Base-by-base conservation (phyloP, 2,797 vertebrate species). In the Thunnus albacares region DNA sequence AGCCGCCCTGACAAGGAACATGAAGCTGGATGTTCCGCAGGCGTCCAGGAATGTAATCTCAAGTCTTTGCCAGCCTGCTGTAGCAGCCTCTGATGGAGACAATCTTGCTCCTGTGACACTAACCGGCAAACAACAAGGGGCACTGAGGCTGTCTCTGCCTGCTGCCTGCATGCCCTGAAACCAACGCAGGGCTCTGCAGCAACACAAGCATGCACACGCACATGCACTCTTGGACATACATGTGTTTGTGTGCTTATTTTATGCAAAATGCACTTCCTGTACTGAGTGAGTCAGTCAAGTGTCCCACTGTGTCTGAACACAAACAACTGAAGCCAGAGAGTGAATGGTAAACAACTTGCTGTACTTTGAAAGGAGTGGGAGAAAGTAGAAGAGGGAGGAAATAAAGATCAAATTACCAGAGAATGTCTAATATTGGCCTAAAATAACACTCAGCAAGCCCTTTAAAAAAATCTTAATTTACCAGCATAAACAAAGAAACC, bases 1-100 rank as follows among this genome's bases (percentile, higher is more conserved):
- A 71, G 26, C 70, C 5, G 59, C 70, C 67, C 67, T 61, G 59
- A 73, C 26, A 81, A 33, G 79, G 86, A 93, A 91, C 87, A 90
- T 87, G 82, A 89, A 14, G 81, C 82, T 90, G 75, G 83, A 87
- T 94, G 92, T 94, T 92, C 87, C 82, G 20, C 79, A 81, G 70
- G 71, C 74, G 47, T 87, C 75, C 72, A 79, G 85, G 91, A 94
- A 94, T 93, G 84, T 67, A 61, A 52, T 84, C 77, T 72, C 65
- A 38, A 63, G 38, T 70, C 68, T 67, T 77, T 90, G 88, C 86
- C 88, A 90, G 82, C 79, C 64, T 76, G 58, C 80, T 59, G 64
- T 24, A 72, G 80, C 47, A 72, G 80, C 47, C 72, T 72, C 70
- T 35, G 70, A 84, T 26, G 15, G 68, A 83, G 57, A 92, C 90